Conservation (phyloP, 2,888 invertebrate species). For the Brachypalpus laphriformis region DNA sequence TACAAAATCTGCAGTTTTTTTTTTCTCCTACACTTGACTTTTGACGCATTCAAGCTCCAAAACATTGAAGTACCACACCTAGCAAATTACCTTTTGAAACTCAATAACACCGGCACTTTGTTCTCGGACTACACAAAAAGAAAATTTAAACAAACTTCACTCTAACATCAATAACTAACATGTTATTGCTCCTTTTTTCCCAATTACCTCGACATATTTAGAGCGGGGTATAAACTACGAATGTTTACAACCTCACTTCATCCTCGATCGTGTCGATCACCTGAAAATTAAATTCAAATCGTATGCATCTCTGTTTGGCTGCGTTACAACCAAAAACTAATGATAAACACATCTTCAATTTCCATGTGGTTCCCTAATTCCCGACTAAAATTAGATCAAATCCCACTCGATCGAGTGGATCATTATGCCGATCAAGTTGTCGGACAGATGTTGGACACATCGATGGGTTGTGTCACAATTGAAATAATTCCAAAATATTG, state of each 20-base stretch:
- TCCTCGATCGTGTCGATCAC: constrained; percentile 52
- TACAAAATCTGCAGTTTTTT: too few relatives aligned
- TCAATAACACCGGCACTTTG: too few relatives aligned
- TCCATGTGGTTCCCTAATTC: constrained; percentile 33
- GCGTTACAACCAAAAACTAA: constrained; percentile 47
- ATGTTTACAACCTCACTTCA: constrained; percentile 38
- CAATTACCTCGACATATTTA: constrained; percentile 19
- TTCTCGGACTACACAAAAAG: too few relatives aligned
- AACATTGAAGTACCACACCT: too few relatives aligned
- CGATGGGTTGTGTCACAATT: constrained; percentile 50
- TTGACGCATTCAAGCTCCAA: too few relatives aligned
- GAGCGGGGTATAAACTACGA: constrained; percentile 18
- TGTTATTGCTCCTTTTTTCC: constrained; percentile 9
- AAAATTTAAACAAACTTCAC: too few relatives aligned
- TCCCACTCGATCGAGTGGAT: constrained; percentile 52
- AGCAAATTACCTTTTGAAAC: too few relatives aligned
- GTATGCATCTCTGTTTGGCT: constrained; percentile 19
- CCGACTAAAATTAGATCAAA: constrained; percentile 54
- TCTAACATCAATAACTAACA: constrained; percentile 26
- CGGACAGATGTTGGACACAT: constrained; percentile 52
- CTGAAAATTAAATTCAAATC: constrained; percentile 51
- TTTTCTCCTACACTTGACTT: too few relatives aligned
- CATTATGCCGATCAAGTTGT: constrained; percentile 63
- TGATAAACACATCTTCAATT: constrained; percentile 56
- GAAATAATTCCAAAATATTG: constrained; percentile 65